These are phyloP conservation scores for Acanthis flammea DNA, from an alignment of 2,797 vertebrate species.

Conservation along the genomic window DNA sequence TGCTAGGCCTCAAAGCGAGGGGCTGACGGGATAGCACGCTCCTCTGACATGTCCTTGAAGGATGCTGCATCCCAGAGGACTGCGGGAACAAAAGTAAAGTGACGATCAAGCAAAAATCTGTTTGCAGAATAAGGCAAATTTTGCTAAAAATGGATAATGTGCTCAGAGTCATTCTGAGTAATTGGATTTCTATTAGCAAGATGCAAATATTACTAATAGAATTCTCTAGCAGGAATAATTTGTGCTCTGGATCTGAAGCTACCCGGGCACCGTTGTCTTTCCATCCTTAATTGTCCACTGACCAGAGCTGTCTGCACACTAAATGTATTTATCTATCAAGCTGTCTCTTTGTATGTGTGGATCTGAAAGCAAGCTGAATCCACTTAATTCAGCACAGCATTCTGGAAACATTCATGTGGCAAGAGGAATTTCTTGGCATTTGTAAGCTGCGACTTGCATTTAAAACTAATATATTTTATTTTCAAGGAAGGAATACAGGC, in stretches of 20 bases:
- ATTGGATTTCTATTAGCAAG: slow-evolving; percentile 45
- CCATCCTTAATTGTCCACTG: slow-evolving; percentile 30
- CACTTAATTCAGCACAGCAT: slow-evolving; percentile 23
- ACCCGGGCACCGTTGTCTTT: not conserved
- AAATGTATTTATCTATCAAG: slow-evolving; percentile 21
- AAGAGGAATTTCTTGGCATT: slow-evolving; percentile 48
- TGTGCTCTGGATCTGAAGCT: slow-evolving; percentile 1
- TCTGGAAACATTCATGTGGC: slow-evolving; percentile 8
- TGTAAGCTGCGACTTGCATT: not conserved
- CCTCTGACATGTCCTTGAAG: slow-evolving; percentile 67
- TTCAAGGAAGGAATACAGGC: not conserved
- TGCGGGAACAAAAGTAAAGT: slow-evolving; percentile 30
- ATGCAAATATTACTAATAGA: slow-evolving; percentile 44
- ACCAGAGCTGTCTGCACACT: slow-evolving; percentile 41
- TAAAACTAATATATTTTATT: slow-evolving; percentile 19
- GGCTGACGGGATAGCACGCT: slow-evolving; percentile 42
- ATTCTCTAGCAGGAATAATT: slow-evolving; percentile 26
- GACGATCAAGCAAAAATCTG: slow-evolving; percentile 14
- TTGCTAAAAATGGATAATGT: slow-evolving; percentile 38
- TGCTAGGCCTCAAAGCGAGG: slow-evolving; percentile 48
- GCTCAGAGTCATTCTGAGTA: slow-evolving; percentile 16
- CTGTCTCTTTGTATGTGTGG: not conserved
- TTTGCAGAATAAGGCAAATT: slow-evolving; percentile 15
- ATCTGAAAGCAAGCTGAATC: not conserved
- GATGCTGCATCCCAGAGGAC: slow-evolving; percentile 33